Conservation (phyloP, 2,797 vertebrate genomes). For the Lindbergichthys nudifrons region DNA sequence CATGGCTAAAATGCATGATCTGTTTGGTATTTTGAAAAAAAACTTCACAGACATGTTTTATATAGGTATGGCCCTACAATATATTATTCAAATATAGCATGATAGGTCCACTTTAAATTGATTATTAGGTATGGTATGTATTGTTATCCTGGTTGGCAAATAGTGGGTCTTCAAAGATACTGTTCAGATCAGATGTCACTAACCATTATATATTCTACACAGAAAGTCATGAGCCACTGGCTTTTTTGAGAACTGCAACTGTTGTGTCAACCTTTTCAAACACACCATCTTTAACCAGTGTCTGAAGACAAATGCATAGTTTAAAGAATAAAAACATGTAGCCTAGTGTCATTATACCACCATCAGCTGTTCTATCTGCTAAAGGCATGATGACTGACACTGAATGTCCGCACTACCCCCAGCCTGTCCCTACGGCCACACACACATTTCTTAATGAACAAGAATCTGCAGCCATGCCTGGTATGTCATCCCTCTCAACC, state of each 20-base stretch:
- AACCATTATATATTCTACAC: slow-evolving; percentile 41
- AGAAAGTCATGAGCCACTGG: slow-evolving; percentile 46
- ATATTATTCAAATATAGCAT: too few species aligned
- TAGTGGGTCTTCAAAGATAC: background rate
- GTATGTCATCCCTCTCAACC: slow-evolving; percentile 72
- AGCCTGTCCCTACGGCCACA: slow-evolving; percentile 48
- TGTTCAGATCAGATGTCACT: slow-evolving; percentile 33
- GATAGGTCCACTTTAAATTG: too few species aligned
- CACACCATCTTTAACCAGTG: background rate
- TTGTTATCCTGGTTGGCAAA: slow-evolving; percentile 8
- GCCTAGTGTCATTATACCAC: background rate
- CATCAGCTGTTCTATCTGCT: slow-evolving; percentile 44
- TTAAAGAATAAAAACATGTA: slow-evolving; percentile 7
- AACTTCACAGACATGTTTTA: too few species aligned
- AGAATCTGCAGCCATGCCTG: slow-evolving; percentile 80
- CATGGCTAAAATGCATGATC: too few species aligned
- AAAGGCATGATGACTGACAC: slow-evolving; percentile 45
- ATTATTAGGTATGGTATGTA: background rate
- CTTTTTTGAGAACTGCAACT: slow-evolving; percentile 39
- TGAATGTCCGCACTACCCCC: slow-evolving; percentile 37
- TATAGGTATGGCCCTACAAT: too few species aligned
- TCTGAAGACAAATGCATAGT: background rate
- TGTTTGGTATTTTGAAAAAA: too few species aligned
- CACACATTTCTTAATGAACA: slow-evolving; percentile 77
- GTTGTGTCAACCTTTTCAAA: slow-evolving; percentile 7